Base-by-base conservation (phyloP, 1,140 invertebrate genomes). In the Cotesia glomerata region DNA sequence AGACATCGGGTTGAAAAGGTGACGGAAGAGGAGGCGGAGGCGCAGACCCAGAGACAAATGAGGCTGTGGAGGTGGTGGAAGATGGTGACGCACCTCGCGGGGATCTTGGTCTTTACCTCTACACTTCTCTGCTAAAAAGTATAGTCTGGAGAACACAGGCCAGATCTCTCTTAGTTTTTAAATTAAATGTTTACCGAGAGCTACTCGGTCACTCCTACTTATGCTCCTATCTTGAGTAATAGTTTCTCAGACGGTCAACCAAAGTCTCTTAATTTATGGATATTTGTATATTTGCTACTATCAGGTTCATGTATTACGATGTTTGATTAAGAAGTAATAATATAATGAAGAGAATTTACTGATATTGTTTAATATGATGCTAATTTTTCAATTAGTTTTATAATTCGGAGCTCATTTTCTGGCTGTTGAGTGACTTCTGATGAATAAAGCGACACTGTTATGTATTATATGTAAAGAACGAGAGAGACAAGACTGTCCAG, bases 31-130 rank as follows among this genome's bases (percentile, higher is more conserved):
- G 18, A 51, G 16, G 51, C 13, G 51, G 32, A 67, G 54, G 18
- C 26, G 26, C 14, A 35, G 49, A 45, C 39, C 39, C 9, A 68
- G 18, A 68, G 65, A 69, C 54, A 69, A 69, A 69, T 69, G 56
- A 58, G 56, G 26, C 16, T 16, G 56, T 18, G 56, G 56, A 18
- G 68, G 52, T 45, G 14, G 45, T 67, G 65, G 66, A 39, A 59
- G 68, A 61, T 54, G 68, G 35, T 69, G 68, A 61, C 68, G 54
- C 18, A 56, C 68, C 68, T 69, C 13, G 34, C 13, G 34, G 26
- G 68, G 68, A 54, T 49, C 58, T 69, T 54, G 26, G 26, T 26
- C 26, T 26, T 26, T 26, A 26, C 26, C 26, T 26, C 26, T 26
- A 26, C 26, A 26, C 26, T 26, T 26, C 26, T 26, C 26, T 26